Evolutionary conservation across 1,140 invertebrate genomes (phyloP).

Genomic region (Gonioctena quinquepunctata): DNA sequence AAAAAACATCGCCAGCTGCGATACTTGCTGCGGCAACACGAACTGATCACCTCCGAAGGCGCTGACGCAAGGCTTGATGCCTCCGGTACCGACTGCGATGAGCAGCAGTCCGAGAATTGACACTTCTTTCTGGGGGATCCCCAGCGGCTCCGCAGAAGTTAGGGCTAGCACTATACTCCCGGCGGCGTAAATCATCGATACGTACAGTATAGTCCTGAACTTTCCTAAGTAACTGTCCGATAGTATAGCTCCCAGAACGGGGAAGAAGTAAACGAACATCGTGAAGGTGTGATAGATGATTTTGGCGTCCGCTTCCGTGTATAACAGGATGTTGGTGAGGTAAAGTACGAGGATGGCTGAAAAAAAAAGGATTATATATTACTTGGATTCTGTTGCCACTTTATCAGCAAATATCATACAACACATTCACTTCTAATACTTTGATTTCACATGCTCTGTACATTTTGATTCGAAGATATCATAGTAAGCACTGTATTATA

Average conservation of each 20-base stretch:
- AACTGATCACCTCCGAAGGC: slow-evolving; percentile 98
- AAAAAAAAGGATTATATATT: too few species aligned
- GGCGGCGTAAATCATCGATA: slow-evolving; percentile 84
- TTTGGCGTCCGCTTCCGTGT: slow-evolving; percentile 69
- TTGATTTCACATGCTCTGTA: too few species aligned
- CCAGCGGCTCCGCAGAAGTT: slow-evolving; percentile 64
- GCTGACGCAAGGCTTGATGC: slow-evolving; percentile 96
- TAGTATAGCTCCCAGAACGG: slow-evolving; percentile 83
- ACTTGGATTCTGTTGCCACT: too few species aligned
- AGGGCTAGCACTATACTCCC: slow-evolving; percentile 83
- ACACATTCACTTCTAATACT: too few species aligned
- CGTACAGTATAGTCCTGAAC: slow-evolving; percentile 85
- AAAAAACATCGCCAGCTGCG: slow-evolving; percentile 82
- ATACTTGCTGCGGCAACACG: slow-evolving; percentile 74
- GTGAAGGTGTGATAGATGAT: slow-evolving; percentile 83
- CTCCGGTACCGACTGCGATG: slow-evolving; percentile 90
- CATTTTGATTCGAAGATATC: too few species aligned
- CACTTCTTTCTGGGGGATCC: slow-evolving; percentile 60
- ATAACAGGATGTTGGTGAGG: slow-evolving; percentile 69
- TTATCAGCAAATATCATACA: too few species aligned
- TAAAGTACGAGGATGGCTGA: slow-evolving; percentile 84
- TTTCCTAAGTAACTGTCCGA: slow-evolving; percentile 88
- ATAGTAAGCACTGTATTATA: too few species aligned
- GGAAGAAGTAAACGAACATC: slow-evolving; percentile 86
- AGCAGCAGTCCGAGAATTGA: slow-evolving; percentile 79